Evolutionary conservation across 2,888 invertebrate species (phyloP).

Genomic region (Oscheius sp.): DNA sequence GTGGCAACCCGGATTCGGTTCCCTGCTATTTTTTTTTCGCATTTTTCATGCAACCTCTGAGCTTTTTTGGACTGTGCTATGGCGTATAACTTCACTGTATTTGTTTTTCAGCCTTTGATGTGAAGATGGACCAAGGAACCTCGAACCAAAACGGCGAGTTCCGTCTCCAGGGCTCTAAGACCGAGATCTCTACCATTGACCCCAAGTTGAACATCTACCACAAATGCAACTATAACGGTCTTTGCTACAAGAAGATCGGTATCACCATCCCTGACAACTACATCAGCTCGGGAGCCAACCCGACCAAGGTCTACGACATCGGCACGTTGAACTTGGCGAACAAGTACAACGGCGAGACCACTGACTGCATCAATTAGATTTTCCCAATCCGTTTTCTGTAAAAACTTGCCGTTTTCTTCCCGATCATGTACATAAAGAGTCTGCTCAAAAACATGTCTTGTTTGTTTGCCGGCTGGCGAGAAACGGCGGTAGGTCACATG

Average conservation of each 20-base stretch:
- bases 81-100: no score
- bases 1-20: neutral
- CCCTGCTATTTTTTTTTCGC: neutral
- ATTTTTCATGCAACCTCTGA: neutral
- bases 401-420: neutral
- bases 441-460: neutral
- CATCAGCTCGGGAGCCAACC: conserved; percentile 50
- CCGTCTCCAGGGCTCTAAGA: conserved; percentile 47
- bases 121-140: conserved; percentile 40
- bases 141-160: conserved; percentile 48
- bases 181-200: conserved; percentile 46
- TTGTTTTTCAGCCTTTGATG: conserved; percentile 10
- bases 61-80: conserved; percentile 38
- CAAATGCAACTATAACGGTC: conserved; percentile 41
- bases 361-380: conserved; percentile 48
- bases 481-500: neutral
- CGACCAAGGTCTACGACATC: conserved; percentile 46
- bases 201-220: conserved; percentile 45
- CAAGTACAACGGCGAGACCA: conserved; percentile 44
- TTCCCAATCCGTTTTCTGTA: neutral
- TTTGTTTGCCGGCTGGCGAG: neutral
- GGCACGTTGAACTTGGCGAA: conserved; percentile 50
- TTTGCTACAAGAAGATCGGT: conserved; percentile 64
- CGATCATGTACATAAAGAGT: neutral
- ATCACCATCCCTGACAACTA: conserved; percentile 64